Base-by-base conservation (phyloP, 2,888 invertebrate species). In the Emmelina monodactyla region DNA sequence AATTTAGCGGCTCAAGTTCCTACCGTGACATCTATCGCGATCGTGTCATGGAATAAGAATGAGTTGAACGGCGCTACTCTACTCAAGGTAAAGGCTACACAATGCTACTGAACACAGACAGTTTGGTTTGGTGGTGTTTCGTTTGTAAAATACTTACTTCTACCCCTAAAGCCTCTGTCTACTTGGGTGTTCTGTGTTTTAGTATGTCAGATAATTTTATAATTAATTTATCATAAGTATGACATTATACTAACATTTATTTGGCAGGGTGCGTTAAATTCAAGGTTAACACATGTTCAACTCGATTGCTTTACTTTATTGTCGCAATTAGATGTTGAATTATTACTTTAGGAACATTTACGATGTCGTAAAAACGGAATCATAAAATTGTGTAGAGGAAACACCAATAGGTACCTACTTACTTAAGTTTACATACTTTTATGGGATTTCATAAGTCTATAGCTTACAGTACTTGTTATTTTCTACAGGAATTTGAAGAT, bases 31-130 rank as follows among this genome's bases (percentile, higher is more conserved):
- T n/a, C n/a, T n/a, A n/a, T n/a, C n/a, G n/a, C n/a, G n/a, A n/a
- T n/a, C n/a, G n/a, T n/a, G n/a, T n/a, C n/a, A n/a, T n/a, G n/a
- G n/a, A n/a, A n/a, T n/a, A n/a, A n/a, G n/a, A n/a, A n/a, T n/a
- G n/a, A n/a, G n/a, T n/a, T n/a, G n/a, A n/a, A n/a, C n/a, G n/a
- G n/a, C n/a, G 30, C 22, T 33, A n/a, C n/a, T n/a, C n/a, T n/a
- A n/a, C n/a, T n/a, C n/a, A n/a, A n/a, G n/a, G n/a, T n/a, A n/a
- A n/a, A n/a, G n/a, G n/a, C n/a, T n/a, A n/a, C n/a, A n/a, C n/a
- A n/a, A n/a, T n/a, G n/a, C n/a, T n/a, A n/a, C 58, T 71, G 71
- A 72, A 75, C 71, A 75, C 73, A 71, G 70, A 64, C 67, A 64
- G 62, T 57, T 60, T 58, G 48, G 55, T 53, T 62, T 64, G 70